These are phyloP conservation scores for Drepanosiphum platanoidis DNA, from an alignment of 2,888 invertebrate species.

Conservation along the genomic window DNA sequence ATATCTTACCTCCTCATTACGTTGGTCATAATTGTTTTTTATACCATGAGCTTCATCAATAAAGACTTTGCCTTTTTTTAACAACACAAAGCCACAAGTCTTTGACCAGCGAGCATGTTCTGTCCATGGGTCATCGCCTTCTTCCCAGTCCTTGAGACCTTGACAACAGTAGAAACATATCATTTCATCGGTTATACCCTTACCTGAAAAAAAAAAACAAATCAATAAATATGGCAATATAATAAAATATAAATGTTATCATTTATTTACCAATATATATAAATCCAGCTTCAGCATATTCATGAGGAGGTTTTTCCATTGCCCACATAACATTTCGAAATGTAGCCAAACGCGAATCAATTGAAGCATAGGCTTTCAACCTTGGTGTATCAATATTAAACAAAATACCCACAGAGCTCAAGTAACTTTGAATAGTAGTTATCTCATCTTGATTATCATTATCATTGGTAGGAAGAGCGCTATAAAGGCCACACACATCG, in stretches of 20 bases:
- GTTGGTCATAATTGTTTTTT: background rate
- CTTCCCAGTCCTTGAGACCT: conserved; percentile 93
- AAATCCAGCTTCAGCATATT: conserved; percentile 89
- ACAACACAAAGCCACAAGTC: conserved; percentile 82
- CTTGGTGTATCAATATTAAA: conserved; percentile 70
- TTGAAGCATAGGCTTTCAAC: conserved; percentile 77
- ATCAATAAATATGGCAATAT: conserved; percentile 3
- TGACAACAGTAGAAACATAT: conserved; percentile 94
- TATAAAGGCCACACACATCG: too few relatives aligned
- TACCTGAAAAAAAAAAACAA: conserved; percentile 43
- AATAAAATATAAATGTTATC: background rate
- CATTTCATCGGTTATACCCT: conserved; percentile 82
- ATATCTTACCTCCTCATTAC: conserved; percentile 58
- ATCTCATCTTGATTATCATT: too few relatives aligned
- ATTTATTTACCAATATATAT: conserved; percentile 85
- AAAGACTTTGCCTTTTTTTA: conserved; percentile 83
- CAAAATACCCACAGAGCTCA: conserved; percentile 38
- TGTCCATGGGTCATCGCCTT: conserved; percentile 90
- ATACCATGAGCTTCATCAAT: conserved; percentile 70
- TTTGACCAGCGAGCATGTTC: conserved; percentile 94
- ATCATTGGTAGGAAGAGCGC: too few relatives aligned
- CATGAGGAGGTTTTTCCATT: conserved; percentile 82
- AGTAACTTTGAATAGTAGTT: too few relatives aligned
- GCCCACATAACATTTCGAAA: conserved; percentile 89
- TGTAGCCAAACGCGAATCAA: conserved; percentile 76